Evolutionary conservation across 2,888 invertebrate species (phyloP).

Genomic region (Pilophorus perplexus): DNA sequence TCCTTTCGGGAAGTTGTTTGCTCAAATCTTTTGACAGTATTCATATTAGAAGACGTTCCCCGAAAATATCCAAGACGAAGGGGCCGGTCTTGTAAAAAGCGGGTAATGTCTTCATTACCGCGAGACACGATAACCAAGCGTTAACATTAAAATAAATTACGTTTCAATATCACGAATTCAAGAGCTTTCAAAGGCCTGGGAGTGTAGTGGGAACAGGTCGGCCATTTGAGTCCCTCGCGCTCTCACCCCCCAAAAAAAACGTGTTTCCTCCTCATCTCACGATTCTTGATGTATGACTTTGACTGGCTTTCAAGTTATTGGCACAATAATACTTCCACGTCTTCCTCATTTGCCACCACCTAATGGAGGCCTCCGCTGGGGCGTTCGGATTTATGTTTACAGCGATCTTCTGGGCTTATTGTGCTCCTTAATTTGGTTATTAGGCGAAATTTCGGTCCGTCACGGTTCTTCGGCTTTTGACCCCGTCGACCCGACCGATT

Average conservation of each 20-base stretch:
- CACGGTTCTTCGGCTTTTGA: too few species aligned
- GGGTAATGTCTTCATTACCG: slow-evolving; percentile 27
- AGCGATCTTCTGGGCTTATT: too few species aligned
- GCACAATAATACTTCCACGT: slow-evolving; percentile 19
- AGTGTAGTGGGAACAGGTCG: not conserved
- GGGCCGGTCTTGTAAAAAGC: not conserved
- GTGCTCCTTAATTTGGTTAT: too few species aligned
- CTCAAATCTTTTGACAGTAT: too few species aligned
- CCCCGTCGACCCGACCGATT: too few species aligned
- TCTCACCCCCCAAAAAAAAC: slow-evolving; percentile 4
- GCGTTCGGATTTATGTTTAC: too few species aligned
- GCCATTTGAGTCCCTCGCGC: not conserved
- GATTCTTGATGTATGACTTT: slow-evolving; percentile 28
- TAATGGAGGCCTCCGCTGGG: too few species aligned
- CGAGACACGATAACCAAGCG: slow-evolving; percentile 20
- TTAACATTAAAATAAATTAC: slow-evolving; percentile 31
- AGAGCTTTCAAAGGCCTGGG: not conserved
- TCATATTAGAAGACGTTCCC: too few species aligned
- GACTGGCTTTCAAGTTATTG: not conserved
- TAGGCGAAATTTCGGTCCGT: too few species aligned
- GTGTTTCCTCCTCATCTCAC: slow-evolving; percentile 22
- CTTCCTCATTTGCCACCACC: slow-evolving; percentile 13
- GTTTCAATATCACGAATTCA: slow-evolving; percentile 20
- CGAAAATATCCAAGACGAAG: not conserved
- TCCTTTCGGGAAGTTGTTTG: too few species aligned